Evolutionary conservation across 2,888 invertebrate species (phyloP).

Genomic region (Cloeon dipterum): DNA sequence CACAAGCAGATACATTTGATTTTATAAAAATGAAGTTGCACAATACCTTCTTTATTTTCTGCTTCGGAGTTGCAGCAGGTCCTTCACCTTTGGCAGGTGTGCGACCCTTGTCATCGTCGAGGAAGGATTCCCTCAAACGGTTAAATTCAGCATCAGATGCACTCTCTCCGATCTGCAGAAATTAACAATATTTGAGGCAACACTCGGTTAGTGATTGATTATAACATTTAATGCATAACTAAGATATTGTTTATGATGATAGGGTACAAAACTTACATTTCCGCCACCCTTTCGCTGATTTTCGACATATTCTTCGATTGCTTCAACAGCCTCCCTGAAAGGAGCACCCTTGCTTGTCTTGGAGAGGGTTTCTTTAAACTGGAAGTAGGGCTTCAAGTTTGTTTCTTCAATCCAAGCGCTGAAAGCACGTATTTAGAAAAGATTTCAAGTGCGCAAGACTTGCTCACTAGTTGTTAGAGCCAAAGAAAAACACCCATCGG

Average conservation of each 20-base stretch:
- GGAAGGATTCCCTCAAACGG: slow-evolving; percentile 31
- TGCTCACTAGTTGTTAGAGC: slow-evolving; percentile 87
- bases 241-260: too few species aligned
- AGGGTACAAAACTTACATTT: too few species aligned
- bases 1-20: too few species aligned
- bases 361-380: slow-evolving; percentile 51
- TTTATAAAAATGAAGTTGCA: too few species aligned
- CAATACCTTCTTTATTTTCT: slow-evolving; percentile 3
- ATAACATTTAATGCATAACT: too few species aligned
- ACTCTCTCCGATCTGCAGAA: too few species aligned
- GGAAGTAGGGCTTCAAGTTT: slow-evolving; percentile 59
- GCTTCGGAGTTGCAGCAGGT: too few species aligned
- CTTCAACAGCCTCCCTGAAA: slow-evolving; percentile 56
- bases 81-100: too few species aligned
- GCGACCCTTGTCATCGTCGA: too few species aligned
- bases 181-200: too few species aligned
- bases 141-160: slow-evolving; percentile 47
- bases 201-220: too few species aligned
- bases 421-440: slow-evolving; percentile 12
- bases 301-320: slow-evolving; percentile 62
- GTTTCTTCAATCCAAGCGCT: slow-evolving; percentile 80
- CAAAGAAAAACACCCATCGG: slow-evolving; percentile 84
- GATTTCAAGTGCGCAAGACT: background rate
- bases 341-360: slow-evolving; percentile 48
- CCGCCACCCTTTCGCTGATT: too few species aligned